Percentiles rank a stretch among this genome's conserved stretches.
phyloP scores from a whole-genome alignment of 2,113 vertebrate genomes.

The Pygathrix nemaeus region DNA sequence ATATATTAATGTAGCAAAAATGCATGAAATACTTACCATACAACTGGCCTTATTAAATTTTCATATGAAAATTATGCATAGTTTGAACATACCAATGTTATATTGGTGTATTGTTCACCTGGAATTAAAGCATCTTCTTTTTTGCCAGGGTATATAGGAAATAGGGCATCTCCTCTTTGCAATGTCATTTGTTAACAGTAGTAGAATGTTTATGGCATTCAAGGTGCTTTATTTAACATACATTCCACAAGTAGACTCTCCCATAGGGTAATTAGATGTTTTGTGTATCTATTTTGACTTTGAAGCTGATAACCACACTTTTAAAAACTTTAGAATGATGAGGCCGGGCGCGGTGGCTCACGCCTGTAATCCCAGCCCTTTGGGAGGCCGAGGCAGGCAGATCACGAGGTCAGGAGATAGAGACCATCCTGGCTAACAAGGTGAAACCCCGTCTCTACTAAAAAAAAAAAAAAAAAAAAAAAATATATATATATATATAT shows the following conservation, averaged over 20 bases:
- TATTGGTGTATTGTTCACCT: background rate
- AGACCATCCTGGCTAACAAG: too few species aligned
- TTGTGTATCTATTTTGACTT: slow-evolving; percentile 32
- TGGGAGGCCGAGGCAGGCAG: too few species aligned
- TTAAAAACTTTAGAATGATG: background rate
- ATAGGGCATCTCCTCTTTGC: background rate
- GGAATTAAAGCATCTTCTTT: background rate
- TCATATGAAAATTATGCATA: background rate
- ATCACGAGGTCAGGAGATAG: too few species aligned
- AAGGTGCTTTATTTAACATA: background rate
- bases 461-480: too few species aligned
- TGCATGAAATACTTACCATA: background rate
- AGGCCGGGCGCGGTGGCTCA: background rate
- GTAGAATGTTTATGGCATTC: background rate
- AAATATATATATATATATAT: too few species aligned
- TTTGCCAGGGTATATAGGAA: background rate
- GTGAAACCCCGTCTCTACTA: too few species aligned
- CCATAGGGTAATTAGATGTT: background rate
- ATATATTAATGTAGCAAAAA: background rate
- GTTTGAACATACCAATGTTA: background rate
- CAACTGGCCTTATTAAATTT: slow-evolving; percentile 30
- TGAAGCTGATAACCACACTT: slow-evolving; percentile 11
- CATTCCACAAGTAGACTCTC: background rate
- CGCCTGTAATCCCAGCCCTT: too few species aligned
- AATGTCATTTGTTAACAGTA: background rate